phyloP scores from a whole-genome alignment of 2,888 invertebrate genomes.

The Athalia cordata region DNA sequence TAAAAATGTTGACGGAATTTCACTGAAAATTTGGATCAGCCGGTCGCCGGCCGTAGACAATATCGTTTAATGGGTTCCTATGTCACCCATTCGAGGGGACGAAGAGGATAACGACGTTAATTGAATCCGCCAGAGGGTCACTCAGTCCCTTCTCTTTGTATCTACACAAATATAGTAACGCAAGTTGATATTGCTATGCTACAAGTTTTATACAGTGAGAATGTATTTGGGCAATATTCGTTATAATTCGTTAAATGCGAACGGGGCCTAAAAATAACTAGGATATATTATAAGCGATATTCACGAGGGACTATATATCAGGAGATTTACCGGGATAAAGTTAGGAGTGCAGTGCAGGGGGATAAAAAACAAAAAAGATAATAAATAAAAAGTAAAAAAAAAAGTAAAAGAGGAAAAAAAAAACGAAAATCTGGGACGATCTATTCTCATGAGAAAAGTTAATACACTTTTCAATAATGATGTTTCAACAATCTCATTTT shows the following conservation, averaged over 20 bases:
- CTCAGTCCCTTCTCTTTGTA: conserved; percentile 29
- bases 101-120: conserved; percentile 34
- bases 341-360: not conserved
- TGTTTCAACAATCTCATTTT: conserved; percentile 27
- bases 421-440: not conserved
- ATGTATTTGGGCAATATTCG: not conserved
- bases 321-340: conserved; percentile 15
- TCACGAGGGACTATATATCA: conserved; percentile 4
- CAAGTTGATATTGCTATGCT: conserved; percentile 14
- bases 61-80: conserved; percentile 27
- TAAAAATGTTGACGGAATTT: conserved; percentile 24
- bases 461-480: conserved; percentile 26
- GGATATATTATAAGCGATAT: conserved; percentile 25
- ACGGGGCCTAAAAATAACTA: conserved; percentile 35
- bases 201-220: not conserved
- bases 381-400: not conserved
- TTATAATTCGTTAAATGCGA: conserved; percentile 33
- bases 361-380: not conserved
- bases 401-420: not conserved
- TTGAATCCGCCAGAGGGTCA: conserved; percentile 42
- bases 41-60: conserved; percentile 32
- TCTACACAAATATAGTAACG: conserved; percentile 4
- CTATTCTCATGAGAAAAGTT: conserved; percentile 33
- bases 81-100: conserved; percentile 9
- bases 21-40: conserved; percentile 15